Conservation (phyloP, 1,140 invertebrate genomes). For the Drosophila paulistorum region DNA sequence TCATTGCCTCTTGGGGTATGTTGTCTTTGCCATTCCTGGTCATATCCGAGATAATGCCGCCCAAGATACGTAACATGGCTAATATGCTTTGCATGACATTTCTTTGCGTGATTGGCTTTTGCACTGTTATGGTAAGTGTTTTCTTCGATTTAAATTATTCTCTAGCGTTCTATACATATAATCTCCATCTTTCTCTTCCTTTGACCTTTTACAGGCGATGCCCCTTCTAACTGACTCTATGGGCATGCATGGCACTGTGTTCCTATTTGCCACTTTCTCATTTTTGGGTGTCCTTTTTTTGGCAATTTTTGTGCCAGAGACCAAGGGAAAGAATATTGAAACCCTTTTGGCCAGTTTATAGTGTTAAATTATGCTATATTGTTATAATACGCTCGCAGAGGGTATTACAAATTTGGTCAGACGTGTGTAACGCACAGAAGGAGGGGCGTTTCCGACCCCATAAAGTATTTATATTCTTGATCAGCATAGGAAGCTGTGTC, state of each 20-base stretch:
- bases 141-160: neutral
- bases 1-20: slow-evolving; percentile 66
- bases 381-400: too few species aligned
- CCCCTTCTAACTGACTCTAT: slow-evolving; percentile 46
- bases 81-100: slow-evolving; percentile 65
- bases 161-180: neutral
- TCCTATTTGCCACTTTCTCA: slow-evolving; percentile 61
- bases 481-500: too few species aligned
- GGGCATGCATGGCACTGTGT: slow-evolving; percentile 71
- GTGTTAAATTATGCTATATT: slow-evolving; percentile 28
- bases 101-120: slow-evolving; percentile 62
- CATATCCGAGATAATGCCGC: slow-evolving; percentile 71
- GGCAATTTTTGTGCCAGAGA: slow-evolving; percentile 86
- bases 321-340: slow-evolving; percentile 91
- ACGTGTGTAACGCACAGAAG: too few species aligned
- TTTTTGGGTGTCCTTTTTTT: slow-evolving; percentile 64
- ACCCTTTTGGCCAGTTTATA: slow-evolving; percentile 84
- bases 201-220: slow-evolving; percentile 31
- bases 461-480: too few species aligned
- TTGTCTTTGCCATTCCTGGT: slow-evolving; percentile 73
- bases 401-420: too few species aligned
- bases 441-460: too few species aligned
- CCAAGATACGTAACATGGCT: slow-evolving; percentile 67
- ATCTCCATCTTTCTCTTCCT: neutral
- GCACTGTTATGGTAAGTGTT: slow-evolving; percentile 56